Percentiles rank a stretch among this genome's conserved stretches.
Conservation (phyloP, 2,113 vertebrate genomes). For the Oreochromis niloticus region DNA sequence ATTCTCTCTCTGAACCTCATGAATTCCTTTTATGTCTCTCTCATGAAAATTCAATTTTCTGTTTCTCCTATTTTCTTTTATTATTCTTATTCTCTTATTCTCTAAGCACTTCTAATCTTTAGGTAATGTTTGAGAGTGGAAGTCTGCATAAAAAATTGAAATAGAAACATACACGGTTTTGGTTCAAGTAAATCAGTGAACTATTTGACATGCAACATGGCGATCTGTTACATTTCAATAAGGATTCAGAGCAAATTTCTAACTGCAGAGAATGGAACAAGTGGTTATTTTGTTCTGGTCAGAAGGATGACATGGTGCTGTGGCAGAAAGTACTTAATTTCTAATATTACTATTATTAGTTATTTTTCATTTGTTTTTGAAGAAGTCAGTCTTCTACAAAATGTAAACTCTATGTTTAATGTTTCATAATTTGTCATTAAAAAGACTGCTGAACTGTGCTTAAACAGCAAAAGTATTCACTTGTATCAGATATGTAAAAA, state of each 20-base stretch:
- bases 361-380: neutral
- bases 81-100: neutral
- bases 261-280: neutral
- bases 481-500: neutral
- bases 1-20: neutral
- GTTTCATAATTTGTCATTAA: neutral
- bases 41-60: neutral
- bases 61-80: neutral
- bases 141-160: neutral
- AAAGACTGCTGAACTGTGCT: neutral
- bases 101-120: neutral
- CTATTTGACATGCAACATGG: neutral
- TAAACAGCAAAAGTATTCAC: neutral
- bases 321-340: neutral
- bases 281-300: neutral
- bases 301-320: neutral
- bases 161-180: neutral
- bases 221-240: neutral
- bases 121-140: neutral
- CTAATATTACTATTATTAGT: neutral
- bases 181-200: neutral
- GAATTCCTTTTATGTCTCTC: neutral
- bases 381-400: neutral
- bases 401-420: neutral
- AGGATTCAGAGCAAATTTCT: neutral